Evolutionary conservation across 2,888 invertebrate species (phyloP).

Genomic region (Caenorhabditis virilis): DNA sequence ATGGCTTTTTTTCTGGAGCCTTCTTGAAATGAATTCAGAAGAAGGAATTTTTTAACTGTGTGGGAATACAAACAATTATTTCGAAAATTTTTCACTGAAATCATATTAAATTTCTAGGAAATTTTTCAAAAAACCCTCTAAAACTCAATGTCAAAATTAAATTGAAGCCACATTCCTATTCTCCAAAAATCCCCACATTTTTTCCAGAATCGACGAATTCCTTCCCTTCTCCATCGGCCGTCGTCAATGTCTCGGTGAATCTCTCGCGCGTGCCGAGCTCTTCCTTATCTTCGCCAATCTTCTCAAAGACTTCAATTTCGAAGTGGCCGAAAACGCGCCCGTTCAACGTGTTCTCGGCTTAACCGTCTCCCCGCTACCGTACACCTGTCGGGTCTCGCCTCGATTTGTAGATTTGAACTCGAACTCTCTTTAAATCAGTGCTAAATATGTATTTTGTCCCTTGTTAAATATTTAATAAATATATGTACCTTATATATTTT

Average conservation of each 20-base stretch:
- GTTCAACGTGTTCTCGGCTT: slow-evolving; percentile 55
- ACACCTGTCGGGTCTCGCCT: slow-evolving; percentile 23
- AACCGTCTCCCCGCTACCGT: slow-evolving; percentile 60
- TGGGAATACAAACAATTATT: not conserved
- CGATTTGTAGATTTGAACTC: slow-evolving; percentile 19
- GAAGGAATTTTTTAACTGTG: not conserved
- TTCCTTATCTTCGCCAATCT: slow-evolving; percentile 65
- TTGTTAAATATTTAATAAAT: too few relatives aligned
- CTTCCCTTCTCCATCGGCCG: slow-evolving; percentile 65
- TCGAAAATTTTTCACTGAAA: too few relatives aligned
- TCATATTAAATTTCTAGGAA: too few relatives aligned
- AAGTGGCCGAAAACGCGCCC: slow-evolving; percentile 21
- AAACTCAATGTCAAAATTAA: too few relatives aligned
- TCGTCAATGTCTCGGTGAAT: slow-evolving; percentile 66
- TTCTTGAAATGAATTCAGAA: too few relatives aligned
- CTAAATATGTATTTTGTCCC: too few relatives aligned
- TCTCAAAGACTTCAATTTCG: slow-evolving; percentile 54
- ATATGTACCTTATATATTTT: too few relatives aligned
- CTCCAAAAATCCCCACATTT: not conserved
- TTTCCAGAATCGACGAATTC: slow-evolving; percentile 52
- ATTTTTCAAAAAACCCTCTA: too few relatives aligned
- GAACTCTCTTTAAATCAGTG: slow-evolving; percentile 12
- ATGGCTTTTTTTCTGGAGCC: too few relatives aligned
- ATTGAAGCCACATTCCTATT: too few relatives aligned
- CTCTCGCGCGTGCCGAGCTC: slow-evolving; percentile 62